Conservation (phyloP, 2,888 invertebrate genomes). For the Altica lythri region DNA sequence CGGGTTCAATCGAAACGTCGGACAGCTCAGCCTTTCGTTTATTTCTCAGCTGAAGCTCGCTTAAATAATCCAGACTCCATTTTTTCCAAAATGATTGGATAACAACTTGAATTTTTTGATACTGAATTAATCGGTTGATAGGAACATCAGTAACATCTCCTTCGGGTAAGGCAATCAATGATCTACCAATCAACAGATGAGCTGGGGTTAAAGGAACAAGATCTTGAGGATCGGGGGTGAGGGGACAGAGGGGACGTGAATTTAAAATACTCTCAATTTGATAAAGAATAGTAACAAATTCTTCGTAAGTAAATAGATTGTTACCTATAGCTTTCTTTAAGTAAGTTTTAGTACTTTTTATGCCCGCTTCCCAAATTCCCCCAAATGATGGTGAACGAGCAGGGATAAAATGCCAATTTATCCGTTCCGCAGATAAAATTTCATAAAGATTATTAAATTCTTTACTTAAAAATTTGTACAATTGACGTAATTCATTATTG, state of each 20-base stretch:
- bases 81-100: background rate
- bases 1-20: background rate
- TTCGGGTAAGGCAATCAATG: background rate
- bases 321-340: background rate
- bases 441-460: background rate
- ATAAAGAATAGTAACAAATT: background rate
- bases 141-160: background rate
- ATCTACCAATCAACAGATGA: background rate
- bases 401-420: background rate
- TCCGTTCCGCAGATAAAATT: background rate
- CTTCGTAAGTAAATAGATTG: background rate
- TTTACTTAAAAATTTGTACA: background rate
- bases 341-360: no score
- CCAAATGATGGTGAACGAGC: no score
- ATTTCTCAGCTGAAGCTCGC: no score
- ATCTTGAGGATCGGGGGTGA: background rate
- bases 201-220: background rate
- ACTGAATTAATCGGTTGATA: background rate
- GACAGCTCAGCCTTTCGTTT: background rate
- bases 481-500: no score
- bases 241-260: background rate
- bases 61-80: no score
- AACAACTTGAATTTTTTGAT: background rate
- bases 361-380: no score
- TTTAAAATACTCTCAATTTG: background rate